Evolutionary conservation across 2,888 invertebrate genomes (phyloP), one percentile per base, ranked within the genome.

Genomic region (Acheta domesticus): DNA sequence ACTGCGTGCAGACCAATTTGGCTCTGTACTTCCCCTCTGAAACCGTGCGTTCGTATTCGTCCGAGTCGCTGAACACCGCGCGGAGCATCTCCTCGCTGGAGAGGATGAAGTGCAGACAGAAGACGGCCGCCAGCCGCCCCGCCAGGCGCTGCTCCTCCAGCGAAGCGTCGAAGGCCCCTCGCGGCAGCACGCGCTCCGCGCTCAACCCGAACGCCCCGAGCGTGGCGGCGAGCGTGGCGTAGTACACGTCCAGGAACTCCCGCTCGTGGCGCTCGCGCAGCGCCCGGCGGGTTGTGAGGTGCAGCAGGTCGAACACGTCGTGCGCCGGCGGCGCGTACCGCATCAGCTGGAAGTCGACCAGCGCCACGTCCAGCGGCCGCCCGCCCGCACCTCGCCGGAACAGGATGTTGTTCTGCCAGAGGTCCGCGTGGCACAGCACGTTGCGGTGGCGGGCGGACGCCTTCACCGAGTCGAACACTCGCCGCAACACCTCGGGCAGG

Each of bases 351-450:
- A 75, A 75, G 36, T 75, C 75, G 16, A 75, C 16, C 23, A 75
- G 14, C 16, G 5, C 16, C 75, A 36, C 75, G 16, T 75, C 75
- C 16, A 36, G 1, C 1, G 11, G 23, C 11, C 74, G 74, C 8
- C 75, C 75, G 11, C 16, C 0, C 14, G 23, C 75, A 8, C 11
- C 23, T 2, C 21, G 21, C 11, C 75, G 75, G 21, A 75, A 75
- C 12, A 75, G 75, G 12, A 75, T 23, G 75, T 75, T 75, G 75
- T 75, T 75, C 16, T 23, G 21, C 75, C 75, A 75, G n/a, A 75
- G 23, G 2, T 75, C 75, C 11, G 75, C 1, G 75, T 75, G 75
- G 11, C 75, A 75, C 20, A 75, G 20, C 14, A 75, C 75, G 36
- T 75, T 75, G n/a, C 75, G n/a, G 14, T 11, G 14, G 36, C 14